Conservation (phyloP, 2,797 vertebrate genomes). For the Pseudocheirus occidentalis region DNA sequence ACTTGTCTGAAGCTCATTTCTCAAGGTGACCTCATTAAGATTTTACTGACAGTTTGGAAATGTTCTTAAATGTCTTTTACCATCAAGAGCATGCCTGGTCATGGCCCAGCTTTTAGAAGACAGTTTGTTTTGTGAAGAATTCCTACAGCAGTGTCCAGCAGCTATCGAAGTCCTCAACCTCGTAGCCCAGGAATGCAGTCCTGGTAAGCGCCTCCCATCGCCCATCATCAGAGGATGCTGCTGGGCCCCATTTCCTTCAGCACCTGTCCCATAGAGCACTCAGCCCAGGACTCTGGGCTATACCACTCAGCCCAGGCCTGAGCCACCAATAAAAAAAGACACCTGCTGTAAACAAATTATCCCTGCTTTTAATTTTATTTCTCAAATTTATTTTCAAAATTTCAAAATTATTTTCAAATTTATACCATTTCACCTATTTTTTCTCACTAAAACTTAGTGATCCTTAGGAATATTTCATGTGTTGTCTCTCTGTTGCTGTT, state of each 20-base stretch:
- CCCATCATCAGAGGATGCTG: neutral
- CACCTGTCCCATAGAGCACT: fast-evolving
- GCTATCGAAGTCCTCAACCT: conserved; percentile 98
- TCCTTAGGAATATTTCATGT: neutral
- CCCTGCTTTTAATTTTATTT: neutral
- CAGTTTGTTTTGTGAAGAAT: conserved; percentile 99
- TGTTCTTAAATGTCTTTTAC: conserved; percentile 73
- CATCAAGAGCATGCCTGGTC: conserved; percentile 94
- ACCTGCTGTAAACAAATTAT: neutral
- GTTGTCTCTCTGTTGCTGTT: neutral
- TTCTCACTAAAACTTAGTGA: conserved; percentile 1
- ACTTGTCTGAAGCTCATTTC: conserved; percentile 63
- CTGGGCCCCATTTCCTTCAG: neutral
- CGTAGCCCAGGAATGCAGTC: conserved; percentile 98
- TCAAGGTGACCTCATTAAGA: conserved; percentile 65
- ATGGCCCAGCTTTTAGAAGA: conserved; percentile 99
- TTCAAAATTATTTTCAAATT: neutral
- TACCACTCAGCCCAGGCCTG: neutral
- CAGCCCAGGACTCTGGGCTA: neutral
- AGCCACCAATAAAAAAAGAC: neutral
- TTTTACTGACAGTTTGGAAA: conserved; percentile 73
- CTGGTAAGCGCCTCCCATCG: conserved; percentile 87
- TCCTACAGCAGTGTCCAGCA: conserved; percentile 98
- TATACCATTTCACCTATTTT: conserved; percentile 1
- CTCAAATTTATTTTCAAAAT: too few relatives aligned